Evolutionary conservation across 1,140 invertebrate species (phyloP), one percentile per base, ranked within the genome.

Genomic region (Pseudachorutes palmiensis): DNA sequence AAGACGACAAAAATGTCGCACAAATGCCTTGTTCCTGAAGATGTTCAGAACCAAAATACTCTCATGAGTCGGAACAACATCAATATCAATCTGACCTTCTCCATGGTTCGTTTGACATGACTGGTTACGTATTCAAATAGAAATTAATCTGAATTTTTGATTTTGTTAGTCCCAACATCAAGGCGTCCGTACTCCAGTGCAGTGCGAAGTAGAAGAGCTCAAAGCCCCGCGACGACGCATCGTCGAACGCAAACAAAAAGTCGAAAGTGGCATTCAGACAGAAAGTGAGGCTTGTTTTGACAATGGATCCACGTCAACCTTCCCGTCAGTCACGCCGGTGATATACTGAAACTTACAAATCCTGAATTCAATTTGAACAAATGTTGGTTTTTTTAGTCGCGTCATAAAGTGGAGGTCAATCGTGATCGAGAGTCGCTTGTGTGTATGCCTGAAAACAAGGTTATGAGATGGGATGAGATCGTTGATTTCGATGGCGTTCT

Each of bases 21-120:
- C n/a, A n/a, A n/a, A n/a, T n/a, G n/a, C n/a, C n/a, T n/a, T n/a
- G 36, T 41, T 5, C 5, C 36, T 5, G 36, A 41, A 19, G 36
- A 41, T 9, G 36, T 41, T 19, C 36, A 5, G 19, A 41, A 41
- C 19, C 36, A 41, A 19, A 41, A 41, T 19, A 19, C 36, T 19
- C n/a, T n/a, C n/a, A n/a, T n/a, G n/a, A 19, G 36, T 41, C 36
- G 36, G 36, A 61, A 61, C 24, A 30, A 61, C 31, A 28, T 61
- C 59, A 61, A 61, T 33, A 61, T 61, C 14, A 61, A 61, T 30
- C 29, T 61, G 22, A 61, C 59, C 28, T 12, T 61, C 5, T 19
- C 59, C 2, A 19, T 61, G 32, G 59, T 61, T 29, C 24, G 29
- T 31, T 61, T 58, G 36, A 19, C 5, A 5, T 41, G 5, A 41